Conservation (phyloP, 2,113 vertebrate species). For the Cnemophilus loriae region DNA sequence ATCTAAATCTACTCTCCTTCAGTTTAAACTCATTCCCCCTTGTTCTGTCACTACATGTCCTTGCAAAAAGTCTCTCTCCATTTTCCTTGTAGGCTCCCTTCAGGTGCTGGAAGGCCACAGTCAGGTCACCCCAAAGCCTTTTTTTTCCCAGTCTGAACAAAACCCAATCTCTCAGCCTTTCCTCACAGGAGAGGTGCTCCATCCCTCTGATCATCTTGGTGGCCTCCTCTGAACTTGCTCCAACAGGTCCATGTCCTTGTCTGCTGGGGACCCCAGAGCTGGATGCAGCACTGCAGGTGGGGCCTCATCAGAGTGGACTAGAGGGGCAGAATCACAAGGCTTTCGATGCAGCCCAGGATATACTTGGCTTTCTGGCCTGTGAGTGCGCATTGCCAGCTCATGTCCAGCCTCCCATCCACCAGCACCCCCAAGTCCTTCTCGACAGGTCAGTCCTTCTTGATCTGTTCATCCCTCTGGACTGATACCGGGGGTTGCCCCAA, state of each 20-base stretch:
- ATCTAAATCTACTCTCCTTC: not conserved
- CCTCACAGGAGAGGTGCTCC: not conserved
- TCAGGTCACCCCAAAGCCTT: not conserved
- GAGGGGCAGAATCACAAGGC: not conserved
- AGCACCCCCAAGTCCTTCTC: not conserved
- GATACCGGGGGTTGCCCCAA: rapidly evolving
- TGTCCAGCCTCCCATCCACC: not conserved
- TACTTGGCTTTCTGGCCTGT: not conserved
- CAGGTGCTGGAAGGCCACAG: not conserved
- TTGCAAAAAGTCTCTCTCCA: not conserved
- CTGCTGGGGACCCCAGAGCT: not conserved
- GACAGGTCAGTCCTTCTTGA: not conserved
- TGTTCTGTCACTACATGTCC: not conserved
- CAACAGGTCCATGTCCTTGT: not conserved
- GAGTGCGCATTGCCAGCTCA: not conserved
- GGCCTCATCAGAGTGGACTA: not conserved
- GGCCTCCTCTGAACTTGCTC: not conserved
- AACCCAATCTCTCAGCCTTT: not conserved
- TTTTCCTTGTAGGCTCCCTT: not conserved
- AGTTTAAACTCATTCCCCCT: not conserved
- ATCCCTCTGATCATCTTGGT: not conserved
- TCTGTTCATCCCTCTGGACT: not conserved
- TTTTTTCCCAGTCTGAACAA: not conserved
- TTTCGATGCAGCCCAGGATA: not conserved
- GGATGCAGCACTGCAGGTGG: not conserved